phyloP scores from a whole-genome alignment of 2,797 vertebrate genomes.

The Zenarchopterus dispar region DNA sequence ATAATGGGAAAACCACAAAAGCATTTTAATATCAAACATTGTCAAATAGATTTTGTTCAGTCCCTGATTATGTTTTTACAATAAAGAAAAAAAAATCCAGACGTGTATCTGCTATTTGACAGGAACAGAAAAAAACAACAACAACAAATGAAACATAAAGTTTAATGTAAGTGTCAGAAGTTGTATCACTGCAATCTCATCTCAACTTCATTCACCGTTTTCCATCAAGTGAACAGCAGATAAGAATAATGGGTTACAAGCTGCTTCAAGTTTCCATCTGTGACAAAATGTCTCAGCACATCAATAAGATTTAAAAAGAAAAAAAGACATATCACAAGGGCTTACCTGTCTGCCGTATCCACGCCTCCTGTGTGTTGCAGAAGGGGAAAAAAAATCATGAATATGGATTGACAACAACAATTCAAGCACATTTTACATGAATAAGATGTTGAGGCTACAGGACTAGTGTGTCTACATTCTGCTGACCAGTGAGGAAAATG shows the following conservation, averaged over 20 bases:
- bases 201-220: slow-evolving; percentile 67
- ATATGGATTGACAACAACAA: slow-evolving; percentile 55
- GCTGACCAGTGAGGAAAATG: slow-evolving; percentile 65
- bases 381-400: slow-evolving; percentile 60
- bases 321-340: slow-evolving; percentile 43
- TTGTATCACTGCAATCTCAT: slow-evolving; percentile 53
- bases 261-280: slow-evolving; percentile 40
- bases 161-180: slow-evolving; percentile 51
- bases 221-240: slow-evolving; percentile 68
- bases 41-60: slow-evolving; percentile 28
- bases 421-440: slow-evolving; percentile 46
- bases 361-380: slow-evolving; percentile 62
- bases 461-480: slow-evolving; percentile 44
- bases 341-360: slow-evolving; percentile 77
- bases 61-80: slow-evolving; percentile 29
- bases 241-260: slow-evolving; percentile 71
- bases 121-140: slow-evolving; percentile 34
- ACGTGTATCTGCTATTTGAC: slow-evolving; percentile 54
- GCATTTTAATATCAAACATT: slow-evolving; percentile 24
- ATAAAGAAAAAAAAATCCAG: slow-evolving; percentile 12
- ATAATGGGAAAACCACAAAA: slow-evolving; percentile 33
- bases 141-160: slow-evolving; percentile 45
- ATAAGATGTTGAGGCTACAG: slow-evolving; percentile 50
- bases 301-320: slow-evolving; percentile 54
- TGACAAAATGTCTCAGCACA: slow-evolving; percentile 47